Evolutionary conservation across 2,888 invertebrate genomes (phyloP).

Genomic region (Torymus texanus): DNA sequence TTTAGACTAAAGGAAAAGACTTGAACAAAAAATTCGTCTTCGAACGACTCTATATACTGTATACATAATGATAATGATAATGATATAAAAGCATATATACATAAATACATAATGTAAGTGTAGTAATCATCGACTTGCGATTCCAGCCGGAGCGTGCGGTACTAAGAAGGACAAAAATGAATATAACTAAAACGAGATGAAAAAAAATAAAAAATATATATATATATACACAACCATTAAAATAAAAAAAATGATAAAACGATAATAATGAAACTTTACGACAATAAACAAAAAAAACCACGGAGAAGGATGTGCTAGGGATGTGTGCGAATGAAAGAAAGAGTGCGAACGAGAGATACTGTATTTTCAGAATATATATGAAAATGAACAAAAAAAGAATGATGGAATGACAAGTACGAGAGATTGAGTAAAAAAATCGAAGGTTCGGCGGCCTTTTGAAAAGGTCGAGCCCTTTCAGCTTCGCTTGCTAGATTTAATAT

Average conservation of each 20-base stretch:
- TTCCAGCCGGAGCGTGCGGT: slow-evolving; percentile 52
- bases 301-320: slow-evolving; percentile 15
- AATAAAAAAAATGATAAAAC: slow-evolving; percentile 32
- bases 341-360: slow-evolving; percentile 30
- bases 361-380: slow-evolving; percentile 48
- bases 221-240: slow-evolving; percentile 31
- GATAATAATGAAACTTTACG: slow-evolving; percentile 57
- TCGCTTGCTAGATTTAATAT: slow-evolving; percentile 75
- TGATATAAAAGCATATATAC: slow-evolving; percentile 18
- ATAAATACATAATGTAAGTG: slow-evolving; percentile 41
- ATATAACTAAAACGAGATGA: slow-evolving; percentile 24
- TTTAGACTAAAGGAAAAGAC: slow-evolving; percentile 55
- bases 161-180: slow-evolving; percentile 21
- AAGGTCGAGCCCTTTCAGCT: slow-evolving; percentile 63
- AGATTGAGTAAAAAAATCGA: slow-evolving; percentile 36
- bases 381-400: slow-evolving; percentile 28
- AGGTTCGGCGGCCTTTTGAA: slow-evolving; percentile 53
- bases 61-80: slow-evolving; percentile 18
- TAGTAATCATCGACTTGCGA: slow-evolving; percentile 50
- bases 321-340: slow-evolving; percentile 1
- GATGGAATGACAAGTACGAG: neutral
- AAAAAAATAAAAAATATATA: slow-evolving; percentile 29
- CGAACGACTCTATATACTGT: slow-evolving; percentile 43
- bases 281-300: slow-evolving; percentile 55
- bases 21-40: slow-evolving; percentile 54